Conservation (phyloP, 2,113 vertebrate species). For the Microtus oregoni region DNA sequence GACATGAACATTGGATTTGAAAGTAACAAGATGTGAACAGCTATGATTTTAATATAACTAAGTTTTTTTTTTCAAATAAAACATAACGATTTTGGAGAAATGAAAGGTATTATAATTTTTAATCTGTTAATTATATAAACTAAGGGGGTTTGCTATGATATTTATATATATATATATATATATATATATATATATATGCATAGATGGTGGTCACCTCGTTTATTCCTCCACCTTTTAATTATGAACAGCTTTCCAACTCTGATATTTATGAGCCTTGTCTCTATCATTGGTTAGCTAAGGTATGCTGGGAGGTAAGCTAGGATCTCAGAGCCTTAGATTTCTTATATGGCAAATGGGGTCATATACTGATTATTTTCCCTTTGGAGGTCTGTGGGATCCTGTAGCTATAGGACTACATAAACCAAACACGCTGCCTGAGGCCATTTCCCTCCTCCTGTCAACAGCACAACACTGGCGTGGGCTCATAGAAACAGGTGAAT, state of each 20-base stretch:
- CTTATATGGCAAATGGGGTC: neutral
- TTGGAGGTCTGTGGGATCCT: fast-evolving
- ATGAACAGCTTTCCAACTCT: neutral
- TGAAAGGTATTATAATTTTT: neutral
- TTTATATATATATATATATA: neutral
- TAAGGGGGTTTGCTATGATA: neutral
- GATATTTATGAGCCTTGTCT: neutral
- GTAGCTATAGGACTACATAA: fast-evolving
- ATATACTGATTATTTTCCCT: neutral
- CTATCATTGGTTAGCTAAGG: neutral
- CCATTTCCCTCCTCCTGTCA: neutral
- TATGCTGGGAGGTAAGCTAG: neutral
- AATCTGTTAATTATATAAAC: neutral
- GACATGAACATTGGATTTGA: neutral
- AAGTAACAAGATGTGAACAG: neutral
- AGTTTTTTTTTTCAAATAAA: conserved; percentile 29
- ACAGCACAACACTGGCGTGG: neutral
- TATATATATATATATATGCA: too few relatives aligned
- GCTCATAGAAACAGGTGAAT: too few relatives aligned
- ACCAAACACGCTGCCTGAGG: neutral
- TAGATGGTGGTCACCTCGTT: neutral
- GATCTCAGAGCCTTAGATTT: neutral
- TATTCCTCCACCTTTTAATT: neutral
- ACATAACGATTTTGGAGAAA: neutral
- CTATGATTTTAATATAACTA: neutral